Conservation (phyloP, 2,888 invertebrate genomes). For the Scaptodrosophila latifasciaeformis region DNA sequence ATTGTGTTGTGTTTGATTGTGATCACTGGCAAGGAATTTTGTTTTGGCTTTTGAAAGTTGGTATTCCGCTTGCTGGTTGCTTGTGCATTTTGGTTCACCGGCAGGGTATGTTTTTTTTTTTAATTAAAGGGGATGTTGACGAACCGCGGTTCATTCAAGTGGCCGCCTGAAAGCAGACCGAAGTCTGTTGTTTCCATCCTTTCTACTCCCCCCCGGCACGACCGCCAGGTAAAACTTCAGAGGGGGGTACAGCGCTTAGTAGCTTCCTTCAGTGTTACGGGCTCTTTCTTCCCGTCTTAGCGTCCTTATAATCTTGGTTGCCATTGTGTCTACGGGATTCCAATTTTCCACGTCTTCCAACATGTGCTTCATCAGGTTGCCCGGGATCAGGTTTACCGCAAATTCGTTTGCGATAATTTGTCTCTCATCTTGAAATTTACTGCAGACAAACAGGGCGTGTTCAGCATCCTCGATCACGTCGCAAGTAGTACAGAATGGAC, state of each 20-base stretch:
- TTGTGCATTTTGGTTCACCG: no score
- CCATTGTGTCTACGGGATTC: no score
- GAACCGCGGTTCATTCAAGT: neutral
- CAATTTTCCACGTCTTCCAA: neutral
- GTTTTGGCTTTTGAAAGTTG: no score
- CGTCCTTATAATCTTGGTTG: neutral
- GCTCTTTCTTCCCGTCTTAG: neutral
- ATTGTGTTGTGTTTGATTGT: no score
- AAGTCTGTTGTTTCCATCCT: no score
- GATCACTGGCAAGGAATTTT: no score
- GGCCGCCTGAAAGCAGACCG: neutral
- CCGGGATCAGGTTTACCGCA: neutral
- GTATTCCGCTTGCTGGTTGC: no score
- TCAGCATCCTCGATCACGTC: neutral
- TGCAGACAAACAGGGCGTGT: neutral
- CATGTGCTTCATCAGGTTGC: neutral
- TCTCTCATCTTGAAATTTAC: neutral
- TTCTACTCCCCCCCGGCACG: neutral
- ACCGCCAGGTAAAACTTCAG: neutral
- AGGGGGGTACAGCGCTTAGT: neutral
- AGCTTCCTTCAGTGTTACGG: neutral
- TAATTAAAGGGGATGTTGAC: neutral
- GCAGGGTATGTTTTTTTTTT: neutral
- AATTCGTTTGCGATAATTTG: neutral
- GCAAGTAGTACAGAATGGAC: neutral